These are phyloP conservation scores for Saccopteryx bilineata DNA, from an alignment of 2,113 vertebrate species.

Conservation along the genomic window DNA sequence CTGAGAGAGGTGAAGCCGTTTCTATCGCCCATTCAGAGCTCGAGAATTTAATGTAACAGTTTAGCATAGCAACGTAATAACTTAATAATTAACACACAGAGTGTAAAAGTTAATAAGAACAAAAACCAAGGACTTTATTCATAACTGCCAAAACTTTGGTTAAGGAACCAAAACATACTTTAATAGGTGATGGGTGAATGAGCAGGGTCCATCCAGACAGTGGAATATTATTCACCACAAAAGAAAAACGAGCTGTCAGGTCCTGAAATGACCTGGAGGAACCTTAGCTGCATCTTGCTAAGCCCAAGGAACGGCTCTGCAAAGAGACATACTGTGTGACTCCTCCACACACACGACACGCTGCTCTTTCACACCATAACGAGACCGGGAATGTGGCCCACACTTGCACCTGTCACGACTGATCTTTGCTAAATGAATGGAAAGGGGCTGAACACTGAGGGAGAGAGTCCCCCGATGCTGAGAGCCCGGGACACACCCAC, in stretches of 20 bases:
- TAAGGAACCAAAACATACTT: not conserved
- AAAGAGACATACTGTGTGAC: accelerated
- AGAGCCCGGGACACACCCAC: not conserved
- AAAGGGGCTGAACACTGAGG: not conserved
- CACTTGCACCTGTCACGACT: accelerated
- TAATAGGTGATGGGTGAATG: accelerated
- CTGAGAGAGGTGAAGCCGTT: not conserved
- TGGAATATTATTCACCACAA: not conserved
- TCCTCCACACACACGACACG: not conserved
- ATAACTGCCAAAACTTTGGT: not conserved
- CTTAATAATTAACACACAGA: not conserved
- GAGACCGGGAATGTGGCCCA: not conserved
- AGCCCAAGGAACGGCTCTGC: no score
- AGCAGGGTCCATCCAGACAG: not conserved
- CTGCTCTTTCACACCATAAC: not conserved
- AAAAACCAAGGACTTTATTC: not conserved
- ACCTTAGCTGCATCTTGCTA: accelerated
- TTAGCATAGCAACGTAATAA: not conserved
- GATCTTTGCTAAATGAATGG: not conserved
- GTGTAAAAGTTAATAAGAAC: not conserved
- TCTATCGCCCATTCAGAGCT: not conserved
- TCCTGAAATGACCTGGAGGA: not conserved
- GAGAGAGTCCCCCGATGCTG: not conserved
- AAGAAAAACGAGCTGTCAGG: not conserved
- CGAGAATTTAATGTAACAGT: no score